A percentile compares a stretch with the other conserved stretches of the same genome.
These are phyloP conservation scores for Argyrosomus japonicus DNA, from an alignment of 2,113 vertebrate species.

Conservation along the genomic window DNA sequence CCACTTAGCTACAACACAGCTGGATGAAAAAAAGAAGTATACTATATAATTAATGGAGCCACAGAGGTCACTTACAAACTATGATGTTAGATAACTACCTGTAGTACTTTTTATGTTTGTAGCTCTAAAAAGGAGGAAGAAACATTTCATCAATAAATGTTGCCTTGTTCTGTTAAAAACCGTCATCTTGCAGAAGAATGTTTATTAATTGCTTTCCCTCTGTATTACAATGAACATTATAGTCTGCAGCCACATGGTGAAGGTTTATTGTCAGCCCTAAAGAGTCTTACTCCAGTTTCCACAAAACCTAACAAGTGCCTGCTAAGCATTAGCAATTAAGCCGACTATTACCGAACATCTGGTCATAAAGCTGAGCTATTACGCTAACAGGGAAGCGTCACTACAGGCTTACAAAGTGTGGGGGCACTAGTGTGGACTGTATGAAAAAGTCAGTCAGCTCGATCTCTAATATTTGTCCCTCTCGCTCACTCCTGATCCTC, in stretches of 20 bases:
- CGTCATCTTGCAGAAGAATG: neutral
- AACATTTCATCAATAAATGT: neutral
- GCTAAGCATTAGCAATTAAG: slow-evolving; percentile 62
- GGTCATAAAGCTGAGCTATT: slow-evolving; percentile 53
- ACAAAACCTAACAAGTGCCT: slow-evolving; percentile 50
- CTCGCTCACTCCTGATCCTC: slow-evolving; percentile 31
- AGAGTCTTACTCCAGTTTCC: slow-evolving; percentile 28
- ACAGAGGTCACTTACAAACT: neutral
- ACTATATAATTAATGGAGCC: too few species aligned
- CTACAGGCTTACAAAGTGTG: slow-evolving; percentile 6
- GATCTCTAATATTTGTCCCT: slow-evolving; percentile 26
- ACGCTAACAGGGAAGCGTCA: slow-evolving; percentile 33
- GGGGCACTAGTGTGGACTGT: slow-evolving; percentile 38
- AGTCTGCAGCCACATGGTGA: slow-evolving; percentile 15
- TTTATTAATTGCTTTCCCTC: slow-evolving; percentile 1
- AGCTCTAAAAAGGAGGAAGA: too few species aligned
- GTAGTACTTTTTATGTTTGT: neutral
- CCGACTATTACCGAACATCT: slow-evolving; percentile 65
- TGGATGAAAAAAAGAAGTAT: too few species aligned
- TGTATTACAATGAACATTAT: slow-evolving; percentile 7
- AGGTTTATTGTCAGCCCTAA: slow-evolving; percentile 29
- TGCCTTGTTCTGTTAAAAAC: neutral
- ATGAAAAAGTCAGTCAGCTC: slow-evolving; percentile 48
- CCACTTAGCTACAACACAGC: too few species aligned
- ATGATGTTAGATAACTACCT: neutral